Evolutionary conservation across 2,113 vertebrate genomes (phyloP), one percentile per base, ranked within the genome.

Genomic region (Syngnathus typhle): DNA sequence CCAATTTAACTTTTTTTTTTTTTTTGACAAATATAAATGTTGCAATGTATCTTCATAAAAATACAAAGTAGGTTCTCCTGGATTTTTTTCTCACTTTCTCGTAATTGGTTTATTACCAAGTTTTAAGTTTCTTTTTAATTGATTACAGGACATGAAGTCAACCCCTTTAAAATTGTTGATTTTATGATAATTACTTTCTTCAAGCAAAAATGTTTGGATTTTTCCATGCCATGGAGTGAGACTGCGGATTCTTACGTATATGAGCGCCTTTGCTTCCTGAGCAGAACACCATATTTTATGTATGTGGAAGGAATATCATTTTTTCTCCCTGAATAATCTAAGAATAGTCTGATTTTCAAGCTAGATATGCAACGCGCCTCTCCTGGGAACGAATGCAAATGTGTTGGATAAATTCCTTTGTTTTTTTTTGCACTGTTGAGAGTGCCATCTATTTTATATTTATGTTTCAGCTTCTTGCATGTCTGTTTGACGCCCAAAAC

Each of bases 351-450:
- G 73, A 70, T 85, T 77, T 80, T 73, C 71, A 43, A 71, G 75
- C 55, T 64, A 39, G 74, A 78, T 83, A 82, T 83, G 70, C 77
- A 52, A 74, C 70, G 68, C 71, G 47, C 61, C 70, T 81, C 87
- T 75, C 78, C 70, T 71, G 83, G 75, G 83, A 82, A 71, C 69
- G 32, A 81, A 87, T 87, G 85, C 82, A 87, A 84, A 88, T 84
- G 71, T 49, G 27, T 68, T 66, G 70, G 74, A 82, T 82, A 77
- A 80, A 84, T 85, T 80, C 67, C 74, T 85, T 84, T 84, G 64
- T 78, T 71, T 79, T 70, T 78, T 55, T 76, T 70, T 75, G 66
- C 66, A 54, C 74, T 75, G 73, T 84, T 81, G 70, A 81, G 76
- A 74, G 71, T 73, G 64, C 69, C 66, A 65, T 75, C 74, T 79